phyloP scores from a whole-genome alignment of 1,140 invertebrate species.

The Anastrepha ludens region DNA sequence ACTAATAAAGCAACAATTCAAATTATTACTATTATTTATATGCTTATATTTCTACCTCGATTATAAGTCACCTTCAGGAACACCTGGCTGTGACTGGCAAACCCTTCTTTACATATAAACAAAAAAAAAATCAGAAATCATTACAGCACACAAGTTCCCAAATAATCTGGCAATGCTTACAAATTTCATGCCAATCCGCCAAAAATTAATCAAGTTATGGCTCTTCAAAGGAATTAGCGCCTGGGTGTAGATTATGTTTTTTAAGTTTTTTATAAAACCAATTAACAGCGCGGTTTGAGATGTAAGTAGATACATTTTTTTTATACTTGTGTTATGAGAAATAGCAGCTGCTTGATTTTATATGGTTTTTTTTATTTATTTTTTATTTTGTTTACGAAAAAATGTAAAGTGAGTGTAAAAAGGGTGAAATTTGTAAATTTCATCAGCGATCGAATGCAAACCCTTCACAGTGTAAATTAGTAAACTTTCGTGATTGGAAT shows the following conservation, averaged over 20 bases:
- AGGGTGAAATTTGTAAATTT: background rate
- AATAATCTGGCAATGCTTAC: too few species aligned
- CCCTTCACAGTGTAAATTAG: background rate
- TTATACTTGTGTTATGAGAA: background rate
- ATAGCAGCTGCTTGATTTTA: background rate
- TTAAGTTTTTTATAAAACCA: background rate
- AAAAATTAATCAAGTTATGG: too few species aligned
- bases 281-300: background rate
- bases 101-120: too few species aligned
- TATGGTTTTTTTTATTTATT: background rate
- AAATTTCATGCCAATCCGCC: background rate
- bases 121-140: too few species aligned
- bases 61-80: too few species aligned
- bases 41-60: too few species aligned
- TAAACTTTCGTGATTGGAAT: background rate
- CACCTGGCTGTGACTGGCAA: too few species aligned
- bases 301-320: background rate
- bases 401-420: background rate
- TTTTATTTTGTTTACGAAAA: background rate
- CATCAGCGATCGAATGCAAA: background rate
- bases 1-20: too few species aligned
- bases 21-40: too few species aligned
- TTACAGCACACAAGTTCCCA: too few species aligned
- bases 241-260: background rate
- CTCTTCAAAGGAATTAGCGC: background rate